Conservation (phyloP, 53 echinoderm and acorn worm genomes). For the Mesocentrotus franciscanus region DNA sequence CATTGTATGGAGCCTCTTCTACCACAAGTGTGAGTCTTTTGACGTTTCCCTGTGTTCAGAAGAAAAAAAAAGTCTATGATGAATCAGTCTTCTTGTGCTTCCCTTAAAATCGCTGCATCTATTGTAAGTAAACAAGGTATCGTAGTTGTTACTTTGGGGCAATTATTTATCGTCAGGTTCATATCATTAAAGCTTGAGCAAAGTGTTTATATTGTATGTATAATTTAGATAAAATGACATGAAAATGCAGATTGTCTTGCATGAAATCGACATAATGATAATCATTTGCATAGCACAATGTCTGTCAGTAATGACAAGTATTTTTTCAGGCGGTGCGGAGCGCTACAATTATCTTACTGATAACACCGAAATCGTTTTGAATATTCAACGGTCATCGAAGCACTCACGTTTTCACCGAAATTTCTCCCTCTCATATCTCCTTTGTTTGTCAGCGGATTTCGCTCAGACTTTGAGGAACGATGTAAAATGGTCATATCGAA, state of each 20-base stretch:
- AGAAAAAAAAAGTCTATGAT: neutral
- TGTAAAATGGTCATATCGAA: too few species aligned
- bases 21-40: neutral
- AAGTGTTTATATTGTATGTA: neutral
- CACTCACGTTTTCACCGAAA: too few species aligned
- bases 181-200: neutral
- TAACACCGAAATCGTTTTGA: too few species aligned
- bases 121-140: neutral
- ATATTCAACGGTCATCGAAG: too few species aligned
- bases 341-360: too few species aligned
- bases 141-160: neutral
- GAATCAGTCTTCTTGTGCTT: neutral
- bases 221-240: too few species aligned
- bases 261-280: neutral
- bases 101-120: neutral
- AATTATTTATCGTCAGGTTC: neutral
- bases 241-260: neutral
- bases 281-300: neutral
- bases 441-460: too few species aligned
- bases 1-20: too few species aligned
- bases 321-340: too few species aligned
- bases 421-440: too few species aligned
- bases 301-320: neutral
- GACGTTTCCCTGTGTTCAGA: neutral
- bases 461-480: too few species aligned